Evolutionary conservation across 2,113 vertebrate species (phyloP).

Genomic region (Cyphomyrus discorhynchus): DNA sequence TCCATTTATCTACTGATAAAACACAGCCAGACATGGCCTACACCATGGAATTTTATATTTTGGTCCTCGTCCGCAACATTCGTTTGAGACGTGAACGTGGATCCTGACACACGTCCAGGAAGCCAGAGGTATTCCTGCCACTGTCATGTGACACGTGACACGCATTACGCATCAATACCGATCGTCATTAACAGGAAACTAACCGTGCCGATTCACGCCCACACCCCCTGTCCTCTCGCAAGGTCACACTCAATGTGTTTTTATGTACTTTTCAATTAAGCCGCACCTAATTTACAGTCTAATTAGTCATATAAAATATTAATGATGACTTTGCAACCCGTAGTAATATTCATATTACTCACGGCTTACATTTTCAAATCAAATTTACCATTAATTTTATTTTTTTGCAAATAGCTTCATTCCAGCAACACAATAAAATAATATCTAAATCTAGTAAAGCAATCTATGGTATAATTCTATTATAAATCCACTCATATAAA

Average conservation of each 20-base stretch:
- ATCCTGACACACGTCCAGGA: not conserved
- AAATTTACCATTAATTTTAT: constrained; percentile 32
- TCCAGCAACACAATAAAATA: constrained; percentile 7
- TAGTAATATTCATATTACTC: constrained; percentile 21
- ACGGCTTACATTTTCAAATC: constrained; percentile 34
- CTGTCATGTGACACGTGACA: not conserved
- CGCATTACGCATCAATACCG: not conserved
- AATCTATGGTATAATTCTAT: not conserved
- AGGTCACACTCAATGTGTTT: constrained; percentile 35
- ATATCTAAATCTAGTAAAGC: not conserved
- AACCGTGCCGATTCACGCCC: not conserved
- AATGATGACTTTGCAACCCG: constrained; percentile 28
- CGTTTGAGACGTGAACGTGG: not conserved
- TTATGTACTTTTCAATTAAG: constrained; percentile 34
- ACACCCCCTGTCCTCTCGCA: constrained; percentile 9
- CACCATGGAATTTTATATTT: not conserved
- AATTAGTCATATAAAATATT: constrained; percentile 48
- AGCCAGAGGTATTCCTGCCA: not conserved
- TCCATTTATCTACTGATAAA: not conserved
- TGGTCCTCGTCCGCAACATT: not conserved
- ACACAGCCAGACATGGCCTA: not conserved
- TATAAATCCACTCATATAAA: constrained; percentile 4
- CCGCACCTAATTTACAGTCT: constrained; percentile 35
- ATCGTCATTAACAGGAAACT: not conserved
- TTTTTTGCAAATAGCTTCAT: constrained; percentile 9